A percentile compares a stretch with the other conserved stretches of the same genome.
Conservation (phyloP, 2,888 invertebrate species). For the Drosophila emarginata region DNA sequence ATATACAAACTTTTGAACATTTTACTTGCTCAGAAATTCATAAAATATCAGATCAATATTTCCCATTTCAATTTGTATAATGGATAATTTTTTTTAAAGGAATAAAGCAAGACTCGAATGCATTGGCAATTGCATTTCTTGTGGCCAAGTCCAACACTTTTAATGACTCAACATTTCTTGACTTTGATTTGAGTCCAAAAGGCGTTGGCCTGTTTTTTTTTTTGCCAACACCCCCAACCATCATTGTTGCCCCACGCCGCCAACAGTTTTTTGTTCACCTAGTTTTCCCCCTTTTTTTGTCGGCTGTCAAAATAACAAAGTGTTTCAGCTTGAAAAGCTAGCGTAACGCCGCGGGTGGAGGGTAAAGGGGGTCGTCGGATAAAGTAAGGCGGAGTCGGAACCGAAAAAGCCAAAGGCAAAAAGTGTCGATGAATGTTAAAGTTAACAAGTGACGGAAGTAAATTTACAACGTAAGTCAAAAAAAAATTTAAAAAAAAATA, state of each 20-base stretch:
- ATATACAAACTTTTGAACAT: too few relatives aligned
- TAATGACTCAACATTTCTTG: constrained; percentile 72
- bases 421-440: constrained; percentile 74
- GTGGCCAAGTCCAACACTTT: constrained; percentile 53
- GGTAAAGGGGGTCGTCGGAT: neutral
- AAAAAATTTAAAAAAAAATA: constrained; percentile 60
- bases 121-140: constrained; percentile 46
- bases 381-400: neutral
- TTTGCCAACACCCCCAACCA: neutral
- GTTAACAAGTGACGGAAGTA: constrained; percentile 76
- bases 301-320: constrained; percentile 73
- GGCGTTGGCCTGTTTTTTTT: constrained; percentile 18
- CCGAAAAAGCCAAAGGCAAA: constrained; percentile 41
- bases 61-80: too few relatives aligned
- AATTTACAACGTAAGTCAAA: constrained; percentile 56
- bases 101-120: constrained; percentile 31
- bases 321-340: constrained; percentile 51
- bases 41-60: too few relatives aligned
- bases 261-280: neutral
- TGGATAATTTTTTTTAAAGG: neutral
- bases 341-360: neutral
- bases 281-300: constrained; percentile 41
- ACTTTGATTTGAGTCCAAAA: constrained; percentile 64
- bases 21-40: too few relatives aligned
- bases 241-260: too few relatives aligned